These are phyloP conservation scores for Stictonetta naevosa DNA, from an alignment of 2,113 vertebrate species.

Conservation along the genomic window DNA sequence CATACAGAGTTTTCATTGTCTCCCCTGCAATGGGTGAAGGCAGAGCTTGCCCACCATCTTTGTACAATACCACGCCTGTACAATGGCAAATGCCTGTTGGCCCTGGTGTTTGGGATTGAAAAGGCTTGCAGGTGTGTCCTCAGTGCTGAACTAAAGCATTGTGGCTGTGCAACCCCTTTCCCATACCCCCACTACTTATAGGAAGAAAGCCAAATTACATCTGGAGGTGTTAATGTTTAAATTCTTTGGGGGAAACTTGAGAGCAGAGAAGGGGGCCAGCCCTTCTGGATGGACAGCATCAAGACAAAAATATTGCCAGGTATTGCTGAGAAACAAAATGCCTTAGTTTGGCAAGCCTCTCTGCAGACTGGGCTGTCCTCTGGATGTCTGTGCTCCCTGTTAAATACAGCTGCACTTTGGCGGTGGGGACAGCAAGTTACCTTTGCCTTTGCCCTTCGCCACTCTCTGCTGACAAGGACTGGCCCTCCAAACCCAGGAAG, in stretches of 20 bases:
- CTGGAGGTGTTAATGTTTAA: conserved; percentile 37
- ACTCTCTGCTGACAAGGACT: background rate
- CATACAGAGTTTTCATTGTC: background rate
- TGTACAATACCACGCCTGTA: background rate
- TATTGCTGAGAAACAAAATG: conserved; percentile 14
- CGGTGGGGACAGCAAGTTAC: background rate
- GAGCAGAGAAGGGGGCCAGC: background rate
- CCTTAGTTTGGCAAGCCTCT: background rate
- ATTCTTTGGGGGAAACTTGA: conserved; percentile 39
- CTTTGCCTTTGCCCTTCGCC: background rate
- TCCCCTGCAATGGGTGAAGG: background rate
- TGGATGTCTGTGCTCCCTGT: background rate
- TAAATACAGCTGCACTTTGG: background rate
- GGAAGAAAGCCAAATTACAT: conserved; percentile 38
- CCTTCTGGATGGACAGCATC: background rate
- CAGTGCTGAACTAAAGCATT: background rate
- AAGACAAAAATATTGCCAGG: background rate
- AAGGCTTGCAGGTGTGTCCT: background rate
- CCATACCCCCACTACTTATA: background rate
- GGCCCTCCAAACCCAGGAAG: background rate
- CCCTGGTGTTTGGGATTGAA: background rate
- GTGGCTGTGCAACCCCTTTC: background rate
- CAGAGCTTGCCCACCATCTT: background rate
- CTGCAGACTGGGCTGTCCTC: background rate
- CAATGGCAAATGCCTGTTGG: background rate